Evolutionary conservation across 2,888 invertebrate genomes (phyloP).

Genomic region (Phaedon cochleariae): DNA sequence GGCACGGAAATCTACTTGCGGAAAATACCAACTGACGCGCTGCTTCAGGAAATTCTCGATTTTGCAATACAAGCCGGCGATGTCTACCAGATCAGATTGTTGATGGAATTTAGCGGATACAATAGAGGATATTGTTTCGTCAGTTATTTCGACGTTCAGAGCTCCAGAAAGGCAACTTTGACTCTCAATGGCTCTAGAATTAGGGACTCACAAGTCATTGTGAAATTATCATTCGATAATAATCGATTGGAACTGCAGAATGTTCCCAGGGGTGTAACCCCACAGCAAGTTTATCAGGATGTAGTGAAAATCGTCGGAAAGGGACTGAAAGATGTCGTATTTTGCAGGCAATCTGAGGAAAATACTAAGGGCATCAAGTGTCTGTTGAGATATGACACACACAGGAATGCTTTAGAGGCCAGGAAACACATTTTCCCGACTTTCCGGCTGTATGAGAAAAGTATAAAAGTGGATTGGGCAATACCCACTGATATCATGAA

Average conservation of each 20-base stretch:
- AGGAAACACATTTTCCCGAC: slow-evolving; percentile 41
- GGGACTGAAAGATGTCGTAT: slow-evolving; percentile 29
- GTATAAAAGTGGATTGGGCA: slow-evolving; percentile 43
- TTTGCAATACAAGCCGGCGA: slow-evolving; percentile 71
- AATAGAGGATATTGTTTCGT: slow-evolving; percentile 79
- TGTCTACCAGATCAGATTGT: slow-evolving; percentile 77
- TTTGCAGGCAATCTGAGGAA: slow-evolving; percentile 17
- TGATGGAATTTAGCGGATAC: slow-evolving; percentile 82
- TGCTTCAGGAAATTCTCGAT: slow-evolving; percentile 78
- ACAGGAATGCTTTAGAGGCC: slow-evolving; percentile 43
- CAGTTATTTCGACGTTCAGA: slow-evolving; percentile 65
- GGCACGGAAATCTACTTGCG: slow-evolving; percentile 81
- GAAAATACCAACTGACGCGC: slow-evolving; percentile 77
- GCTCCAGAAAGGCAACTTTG: slow-evolving; percentile 71
- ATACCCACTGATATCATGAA: slow-evolving; percentile 35
- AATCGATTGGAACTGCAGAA: slow-evolving; percentile 67
- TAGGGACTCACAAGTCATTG: slow-evolving; percentile 71
- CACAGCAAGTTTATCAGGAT: slow-evolving; percentile 20
- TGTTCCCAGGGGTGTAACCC: slow-evolving; percentile 15
- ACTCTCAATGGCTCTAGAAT: slow-evolving; percentile 74
- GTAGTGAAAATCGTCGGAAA: slow-evolving; percentile 31
- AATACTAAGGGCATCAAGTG: slow-evolving; percentile 23
- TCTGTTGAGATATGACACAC: slow-evolving; percentile 43
- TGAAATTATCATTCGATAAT: slow-evolving; percentile 81
- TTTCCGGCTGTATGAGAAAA: slow-evolving; percentile 32